Evolutionary conservation across 1,140 invertebrate genomes (phyloP).

Genomic region (Atta texana): DNA sequence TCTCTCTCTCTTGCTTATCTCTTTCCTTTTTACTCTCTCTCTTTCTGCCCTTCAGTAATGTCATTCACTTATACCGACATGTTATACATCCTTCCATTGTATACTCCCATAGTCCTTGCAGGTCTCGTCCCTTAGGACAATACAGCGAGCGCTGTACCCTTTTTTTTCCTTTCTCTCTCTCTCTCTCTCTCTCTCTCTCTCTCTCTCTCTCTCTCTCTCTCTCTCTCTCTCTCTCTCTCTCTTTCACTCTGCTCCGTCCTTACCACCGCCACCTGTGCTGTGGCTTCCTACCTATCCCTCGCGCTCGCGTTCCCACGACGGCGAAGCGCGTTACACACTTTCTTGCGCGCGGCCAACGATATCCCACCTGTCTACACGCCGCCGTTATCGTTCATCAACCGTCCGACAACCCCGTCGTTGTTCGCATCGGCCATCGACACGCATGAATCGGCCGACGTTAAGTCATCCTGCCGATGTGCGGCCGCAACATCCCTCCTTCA

Average conservation of each 20-base stretch:
- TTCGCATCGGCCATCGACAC: neutral
- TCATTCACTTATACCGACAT: slow-evolving; percentile 33
- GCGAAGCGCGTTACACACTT: slow-evolving; percentile 32
- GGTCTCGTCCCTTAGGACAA: slow-evolving; percentile 3
- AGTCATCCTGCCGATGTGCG: slow-evolving; percentile 50
- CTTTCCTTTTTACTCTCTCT: neutral
- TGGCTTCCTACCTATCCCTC: slow-evolving; percentile 55
- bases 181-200: neutral
- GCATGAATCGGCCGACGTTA: slow-evolving; percentile 24
- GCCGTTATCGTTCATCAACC: slow-evolving; percentile 38
- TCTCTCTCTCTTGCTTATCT: neutral
- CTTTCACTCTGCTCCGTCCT: slow-evolving; percentile 30
- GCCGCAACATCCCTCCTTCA: slow-evolving; percentile 49
- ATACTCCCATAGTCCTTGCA: neutral
- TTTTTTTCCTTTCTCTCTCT: neutral
- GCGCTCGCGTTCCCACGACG: slow-evolving; percentile 46
- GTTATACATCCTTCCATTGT: neutral
- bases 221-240: neutral
- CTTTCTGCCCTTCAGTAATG: neutral
- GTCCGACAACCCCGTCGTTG: slow-evolving; percentile 10
- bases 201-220: neutral
- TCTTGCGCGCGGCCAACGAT: slow-evolving; percentile 29
- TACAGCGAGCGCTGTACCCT: neutral
- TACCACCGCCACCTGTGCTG: slow-evolving; percentile 49
- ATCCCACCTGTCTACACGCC: slow-evolving; percentile 34